Percentiles rank a stretch among this genome's conserved stretches.
Conservation (phyloP, 2,113 vertebrate species). For the Centropus unirufus region DNA sequence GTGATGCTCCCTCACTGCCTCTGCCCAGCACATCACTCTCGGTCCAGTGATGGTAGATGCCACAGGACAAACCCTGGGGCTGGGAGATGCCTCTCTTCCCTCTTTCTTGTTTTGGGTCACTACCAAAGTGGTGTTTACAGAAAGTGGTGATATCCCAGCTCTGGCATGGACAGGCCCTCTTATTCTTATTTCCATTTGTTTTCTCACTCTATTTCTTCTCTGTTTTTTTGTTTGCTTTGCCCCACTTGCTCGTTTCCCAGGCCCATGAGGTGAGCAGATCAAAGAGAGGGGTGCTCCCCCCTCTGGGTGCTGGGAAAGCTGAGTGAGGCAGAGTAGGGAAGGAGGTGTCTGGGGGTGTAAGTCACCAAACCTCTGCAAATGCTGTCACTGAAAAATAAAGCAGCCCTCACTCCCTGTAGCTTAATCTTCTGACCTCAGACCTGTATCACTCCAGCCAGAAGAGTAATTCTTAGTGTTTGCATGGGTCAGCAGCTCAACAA, state of each 20-base stretch:
- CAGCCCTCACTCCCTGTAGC: not conserved
- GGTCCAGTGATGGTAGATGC: not conserved
- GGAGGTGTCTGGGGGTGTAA: not conserved
- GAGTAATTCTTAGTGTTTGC: conserved; percentile 41
- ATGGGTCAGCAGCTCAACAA: conserved; percentile 47
- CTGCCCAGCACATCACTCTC: not conserved
- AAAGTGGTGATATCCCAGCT: not conserved
- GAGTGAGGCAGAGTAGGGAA: not conserved
- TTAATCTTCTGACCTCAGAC: conserved; percentile 55
- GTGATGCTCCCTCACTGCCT: not conserved
- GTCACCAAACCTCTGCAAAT: conserved; percentile 3
- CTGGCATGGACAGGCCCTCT: not conserved
- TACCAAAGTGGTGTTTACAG: not conserved
- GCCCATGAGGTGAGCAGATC: not conserved
- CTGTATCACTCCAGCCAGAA: not conserved
- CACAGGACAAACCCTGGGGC: not conserved
- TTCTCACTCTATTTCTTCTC: not conserved
- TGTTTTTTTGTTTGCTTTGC: not conserved
- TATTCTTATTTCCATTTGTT: not conserved
- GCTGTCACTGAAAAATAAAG: not conserved
- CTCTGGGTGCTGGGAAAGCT: not conserved
- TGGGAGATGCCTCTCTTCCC: not conserved
- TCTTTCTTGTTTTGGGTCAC: not conserved
- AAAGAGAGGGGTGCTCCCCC: not conserved
- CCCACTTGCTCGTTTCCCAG: not conserved